Percentiles rank a stretch among this genome's conserved stretches.
Conservation (phyloP, 2,888 invertebrate genomes). For the Amphimallon solstitiale region DNA sequence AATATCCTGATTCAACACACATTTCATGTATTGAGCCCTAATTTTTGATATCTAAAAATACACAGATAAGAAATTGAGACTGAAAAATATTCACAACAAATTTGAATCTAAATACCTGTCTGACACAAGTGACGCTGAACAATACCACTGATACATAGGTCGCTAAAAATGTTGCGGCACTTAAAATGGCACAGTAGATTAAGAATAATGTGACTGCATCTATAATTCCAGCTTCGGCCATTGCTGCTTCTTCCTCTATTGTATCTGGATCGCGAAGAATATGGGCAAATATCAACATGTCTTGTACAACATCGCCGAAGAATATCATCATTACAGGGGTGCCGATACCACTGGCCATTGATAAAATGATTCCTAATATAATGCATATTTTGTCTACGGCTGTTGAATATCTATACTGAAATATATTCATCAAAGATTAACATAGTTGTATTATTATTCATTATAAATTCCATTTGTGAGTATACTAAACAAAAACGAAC, state of each 20-base stretch:
- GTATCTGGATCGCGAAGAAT: conserved; percentile 16
- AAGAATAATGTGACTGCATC: conserved; percentile 68
- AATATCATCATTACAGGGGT: conserved; percentile 75
- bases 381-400: conserved; percentile 68
- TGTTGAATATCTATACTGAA: conserved; percentile 75
- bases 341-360: conserved; percentile 69
- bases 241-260: conserved; percentile 47
- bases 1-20: conserved; percentile 79
- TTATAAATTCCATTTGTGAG: too few relatives aligned
- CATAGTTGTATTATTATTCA: too few relatives aligned
- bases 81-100: neutral
- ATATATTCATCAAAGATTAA: conserved; percentile 39
- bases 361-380: conserved; percentile 66
- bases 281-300: conserved; percentile 65
- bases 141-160: conserved; percentile 73
- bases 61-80: neutral
- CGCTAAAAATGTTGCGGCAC: conserved; percentile 68
- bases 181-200: conserved; percentile 70
- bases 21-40: conserved; percentile 72
- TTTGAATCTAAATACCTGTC: conserved; percentile 66
- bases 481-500: too few relatives aligned
- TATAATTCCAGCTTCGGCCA: conserved; percentile 62
- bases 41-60: conserved; percentile 68
- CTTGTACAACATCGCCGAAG: conserved; percentile 71
- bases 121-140: conserved; percentile 76